Evolutionary conservation across 2,888 invertebrate genomes (phyloP), one percentile per base, ranked within the genome.

Genomic region (Odontocolon sp.): DNA sequence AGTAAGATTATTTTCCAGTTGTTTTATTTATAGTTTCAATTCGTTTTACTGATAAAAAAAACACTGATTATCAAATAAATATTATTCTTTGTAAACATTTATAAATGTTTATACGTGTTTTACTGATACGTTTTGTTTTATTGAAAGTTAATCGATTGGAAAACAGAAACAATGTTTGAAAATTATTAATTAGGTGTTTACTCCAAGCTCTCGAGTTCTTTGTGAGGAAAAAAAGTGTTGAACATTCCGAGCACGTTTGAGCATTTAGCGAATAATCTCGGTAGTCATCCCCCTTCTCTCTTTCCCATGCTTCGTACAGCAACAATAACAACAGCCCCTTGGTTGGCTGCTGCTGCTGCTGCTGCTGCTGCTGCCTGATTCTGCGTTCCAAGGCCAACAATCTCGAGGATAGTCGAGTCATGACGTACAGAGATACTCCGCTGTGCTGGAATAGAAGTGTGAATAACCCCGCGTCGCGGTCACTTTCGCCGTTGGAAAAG

Each of bases 401-500:
- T 33, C 54, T 31, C 54, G 33, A 14, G 52, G 52, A 54, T 54
- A 54, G 33, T 54, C 54, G 54, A 31, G 54, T 47, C 23, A 23
- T 23, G 47, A 47, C 47, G 31, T 16, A n/a, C 50, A 28, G n/a
- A 50, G 50, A 50, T 14, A 4, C 6, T 28, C 11, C 33, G 47
- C 11, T 21, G 33, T 21, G 63, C 5, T 16, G 36, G 11, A 26
- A 57, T 36, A 63, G 45, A 31, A 45, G 64, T 64, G 64, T 64
- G 64, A 64, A 64, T 64, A 64, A 64, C 64, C 64, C 50, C 4
- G 40, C 57, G 50, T 23, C 36, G 50, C 50, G 64, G 64, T 64
- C 64, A 77, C 76, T 77, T 77, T 77, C 71, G 67, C 76, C 38
- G 33, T 6, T 47, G 52, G 36, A 67, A 76, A 76, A 54, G 70